phyloP scores from a whole-genome alignment of 1,140 invertebrate genomes.

The Contarinia nasturtii region DNA sequence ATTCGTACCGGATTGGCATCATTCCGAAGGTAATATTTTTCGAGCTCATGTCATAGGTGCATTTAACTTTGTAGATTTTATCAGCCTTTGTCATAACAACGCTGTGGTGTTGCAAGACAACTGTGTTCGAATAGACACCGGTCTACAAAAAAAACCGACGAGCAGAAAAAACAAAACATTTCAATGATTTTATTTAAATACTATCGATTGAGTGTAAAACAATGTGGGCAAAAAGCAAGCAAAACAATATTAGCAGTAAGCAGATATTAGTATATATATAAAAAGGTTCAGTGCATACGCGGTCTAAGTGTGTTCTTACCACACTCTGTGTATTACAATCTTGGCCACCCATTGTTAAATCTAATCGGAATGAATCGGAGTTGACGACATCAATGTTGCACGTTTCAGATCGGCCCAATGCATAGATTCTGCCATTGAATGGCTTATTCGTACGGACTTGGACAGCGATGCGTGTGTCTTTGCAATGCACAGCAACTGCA shows the following conservation, averaged over 20 bases:
- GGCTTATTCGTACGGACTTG: slow-evolving; percentile 82
- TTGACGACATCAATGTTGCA: slow-evolving; percentile 88
- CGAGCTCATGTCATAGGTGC: slow-evolving; percentile 89
- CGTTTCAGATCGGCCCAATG: slow-evolving; percentile 77
- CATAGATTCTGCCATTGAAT: slow-evolving; percentile 87
- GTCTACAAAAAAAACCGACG: slow-evolving; percentile 37
- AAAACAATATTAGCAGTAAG: not conserved
- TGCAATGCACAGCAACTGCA: slow-evolving; percentile 81
- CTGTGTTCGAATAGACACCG: slow-evolving; percentile 85
- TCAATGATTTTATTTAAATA: not conserved
- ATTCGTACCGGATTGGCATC: slow-evolving; percentile 71
- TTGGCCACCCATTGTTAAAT: slow-evolving; percentile 80
- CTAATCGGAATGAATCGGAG: slow-evolving; percentile 76
- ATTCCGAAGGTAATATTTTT: slow-evolving; percentile 94
- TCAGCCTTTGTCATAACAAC: slow-evolving; percentile 93
- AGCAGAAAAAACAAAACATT: not conserved
- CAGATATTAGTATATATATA: not conserved
- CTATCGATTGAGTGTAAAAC: not conserved
- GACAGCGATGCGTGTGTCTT: slow-evolving; percentile 82
- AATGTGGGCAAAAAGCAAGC: not conserved
- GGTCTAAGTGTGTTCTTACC: slow-evolving; percentile 32
- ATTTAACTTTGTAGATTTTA: slow-evolving; percentile 92
- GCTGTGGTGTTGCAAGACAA: slow-evolving; percentile 86
- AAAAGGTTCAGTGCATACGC: too few species aligned
- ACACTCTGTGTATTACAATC: slow-evolving; percentile 87